Evolutionary conservation across 2,888 invertebrate genomes (phyloP).

Genomic region (Phengaris alcon): DNA sequence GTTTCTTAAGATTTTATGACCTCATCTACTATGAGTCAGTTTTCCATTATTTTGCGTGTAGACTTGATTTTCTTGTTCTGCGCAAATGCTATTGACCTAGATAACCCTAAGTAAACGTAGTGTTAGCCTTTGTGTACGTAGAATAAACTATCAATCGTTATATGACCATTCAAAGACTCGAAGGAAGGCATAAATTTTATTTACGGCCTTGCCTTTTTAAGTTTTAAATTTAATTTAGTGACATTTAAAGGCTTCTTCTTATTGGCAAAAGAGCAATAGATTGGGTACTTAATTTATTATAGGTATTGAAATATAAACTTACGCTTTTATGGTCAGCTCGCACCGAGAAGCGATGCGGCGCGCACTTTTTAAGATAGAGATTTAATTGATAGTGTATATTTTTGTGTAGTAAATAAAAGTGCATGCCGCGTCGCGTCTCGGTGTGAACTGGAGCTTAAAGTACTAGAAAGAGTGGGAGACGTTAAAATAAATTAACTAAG

Average conservation of each 20-base stretch:
- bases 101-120: not conserved
- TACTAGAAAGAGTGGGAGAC: not conserved
- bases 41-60: slow-evolving; percentile 53
- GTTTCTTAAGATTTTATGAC: slow-evolving; percentile 34
- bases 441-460: not conserved
- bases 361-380: too few relatives aligned
- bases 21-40: slow-evolving; percentile 54
- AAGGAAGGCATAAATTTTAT: not conserved
- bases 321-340: too few relatives aligned
- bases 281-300: too few relatives aligned
- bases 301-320: too few relatives aligned
- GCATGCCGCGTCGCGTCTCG: too few relatives aligned
- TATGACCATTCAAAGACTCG: not conserved
- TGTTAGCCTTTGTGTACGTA: not conserved
- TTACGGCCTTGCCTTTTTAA: not conserved
- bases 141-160: not conserved
- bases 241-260: not conserved
- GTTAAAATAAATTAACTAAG: not conserved
- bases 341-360: too few relatives aligned
- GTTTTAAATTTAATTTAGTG: not conserved
- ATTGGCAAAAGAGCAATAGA: not conserved
- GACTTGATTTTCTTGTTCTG: slow-evolving; percentile 31
- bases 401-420: too few relatives aligned
- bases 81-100: slow-evolving; percentile 30
- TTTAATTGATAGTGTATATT: too few relatives aligned